These are phyloP conservation scores for Irena cyanogastra DNA, from an alignment of 2,113 vertebrate species.

Conservation along the genomic window DNA sequence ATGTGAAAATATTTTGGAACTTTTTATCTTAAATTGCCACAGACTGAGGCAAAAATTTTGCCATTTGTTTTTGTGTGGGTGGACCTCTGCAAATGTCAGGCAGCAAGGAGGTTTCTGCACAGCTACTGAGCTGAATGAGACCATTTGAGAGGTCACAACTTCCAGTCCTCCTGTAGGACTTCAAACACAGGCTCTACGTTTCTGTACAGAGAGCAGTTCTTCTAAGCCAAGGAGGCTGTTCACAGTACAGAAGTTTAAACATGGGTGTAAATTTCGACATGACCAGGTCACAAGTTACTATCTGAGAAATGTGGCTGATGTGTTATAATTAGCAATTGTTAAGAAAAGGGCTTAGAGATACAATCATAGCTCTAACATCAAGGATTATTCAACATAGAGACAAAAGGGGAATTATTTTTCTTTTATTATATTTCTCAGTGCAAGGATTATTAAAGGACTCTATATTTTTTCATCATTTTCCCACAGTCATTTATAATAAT, in stretches of 20 bases:
- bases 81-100: background rate
- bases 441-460: background rate
- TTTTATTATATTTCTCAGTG: background rate
- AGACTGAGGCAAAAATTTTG: background rate
- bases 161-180: background rate
- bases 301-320: background rate
- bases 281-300: background rate
- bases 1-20: background rate
- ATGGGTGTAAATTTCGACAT: background rate
- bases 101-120: background rate
- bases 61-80: constrained; percentile 21
- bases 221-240: background rate
- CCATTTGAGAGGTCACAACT: background rate
- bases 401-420: constrained; percentile 4
- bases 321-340: background rate
- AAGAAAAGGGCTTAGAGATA: background rate
- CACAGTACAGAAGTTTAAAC: background rate
- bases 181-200: background rate
- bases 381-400: constrained; percentile 16
- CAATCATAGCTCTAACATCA: background rate
- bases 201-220: background rate
- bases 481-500: constrained; percentile 22
- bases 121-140: background rate
- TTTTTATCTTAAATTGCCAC: background rate
- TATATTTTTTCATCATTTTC: constrained; percentile 11